A percentile compares a stretch with the other conserved stretches of the same genome.
Conservation (phyloP, 2,888 invertebrate genomes). For the Drosophila ezoana region DNA sequence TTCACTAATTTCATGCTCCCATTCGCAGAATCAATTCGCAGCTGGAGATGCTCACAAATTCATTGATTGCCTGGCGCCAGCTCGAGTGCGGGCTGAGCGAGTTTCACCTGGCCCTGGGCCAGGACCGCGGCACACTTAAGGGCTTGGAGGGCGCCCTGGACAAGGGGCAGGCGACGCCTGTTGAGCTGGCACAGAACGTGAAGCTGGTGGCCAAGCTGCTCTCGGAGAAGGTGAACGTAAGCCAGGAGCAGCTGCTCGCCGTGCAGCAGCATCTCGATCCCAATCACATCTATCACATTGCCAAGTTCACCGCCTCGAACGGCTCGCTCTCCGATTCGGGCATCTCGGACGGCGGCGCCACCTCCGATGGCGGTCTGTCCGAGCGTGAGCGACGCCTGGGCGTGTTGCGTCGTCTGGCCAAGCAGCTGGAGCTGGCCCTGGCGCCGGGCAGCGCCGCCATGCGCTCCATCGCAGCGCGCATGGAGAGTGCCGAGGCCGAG, state of each 20-base stretch:
- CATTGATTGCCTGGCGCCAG: slow-evolving; percentile 90
- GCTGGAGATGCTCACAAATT: slow-evolving; percentile 89
- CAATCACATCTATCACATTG: slow-evolving; percentile 83
- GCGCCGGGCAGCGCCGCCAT: slow-evolving; percentile 89
- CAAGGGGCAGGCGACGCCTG: slow-evolving; percentile 83
- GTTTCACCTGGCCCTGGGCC: slow-evolving; percentile 90
- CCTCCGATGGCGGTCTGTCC: slow-evolving; percentile 88
- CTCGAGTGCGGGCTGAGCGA: slow-evolving; percentile 91
- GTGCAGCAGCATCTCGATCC: slow-evolving; percentile 83
- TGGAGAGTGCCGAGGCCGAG: slow-evolving; percentile 89
- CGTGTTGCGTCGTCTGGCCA: slow-evolving; percentile 88
- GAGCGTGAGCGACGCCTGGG: slow-evolving; percentile 89
- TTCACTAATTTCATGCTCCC: neutral
- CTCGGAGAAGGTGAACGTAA: slow-evolving; percentile 84
- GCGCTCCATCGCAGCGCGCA: slow-evolving; percentile 87
- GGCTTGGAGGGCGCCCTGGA: slow-evolving; percentile 84
- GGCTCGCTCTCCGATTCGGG: slow-evolving; percentile 90
- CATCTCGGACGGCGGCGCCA: slow-evolving; percentile 91
- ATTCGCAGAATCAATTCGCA: slow-evolving; percentile 89
- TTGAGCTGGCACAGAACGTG: slow-evolving; percentile 84
- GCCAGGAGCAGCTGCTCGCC: slow-evolving; percentile 83
- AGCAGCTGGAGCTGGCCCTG: slow-evolving; percentile 88
- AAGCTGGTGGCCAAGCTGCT: slow-evolving; percentile 85
- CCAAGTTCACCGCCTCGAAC: slow-evolving; percentile 84
- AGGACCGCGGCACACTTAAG: slow-evolving; percentile 87